phyloP scores from a whole-genome alignment of 2,888 invertebrate genomes.

The Agriotes lineatus region DNA sequence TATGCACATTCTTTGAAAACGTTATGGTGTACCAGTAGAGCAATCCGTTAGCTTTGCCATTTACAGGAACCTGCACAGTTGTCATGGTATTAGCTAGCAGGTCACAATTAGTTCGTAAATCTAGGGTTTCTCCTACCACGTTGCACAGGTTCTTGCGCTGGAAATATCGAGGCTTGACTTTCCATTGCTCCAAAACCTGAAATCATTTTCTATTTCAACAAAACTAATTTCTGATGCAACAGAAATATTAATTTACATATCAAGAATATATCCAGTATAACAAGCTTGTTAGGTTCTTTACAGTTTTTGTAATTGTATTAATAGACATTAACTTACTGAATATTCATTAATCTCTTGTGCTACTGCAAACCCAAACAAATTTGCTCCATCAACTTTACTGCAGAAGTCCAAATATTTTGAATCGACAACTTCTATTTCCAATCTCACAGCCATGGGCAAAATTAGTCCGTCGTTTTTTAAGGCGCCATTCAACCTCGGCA shows the following conservation, averaged over 20 bases:
- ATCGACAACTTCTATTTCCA: conserved; percentile 72
- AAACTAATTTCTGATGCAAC: too few relatives aligned
- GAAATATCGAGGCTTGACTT: conserved; percentile 65
- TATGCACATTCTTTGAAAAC: conserved; percentile 63
- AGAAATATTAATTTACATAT: too few relatives aligned
- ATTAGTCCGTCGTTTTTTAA: conserved; percentile 55
- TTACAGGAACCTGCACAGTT: conserved; percentile 47
- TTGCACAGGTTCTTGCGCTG: neutral
- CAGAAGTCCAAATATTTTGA: conserved; percentile 72
- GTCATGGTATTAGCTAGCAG: neutral
- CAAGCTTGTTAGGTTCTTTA: conserved; percentile 1
- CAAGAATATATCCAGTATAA: too few relatives aligned
- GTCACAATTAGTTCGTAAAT: neutral
- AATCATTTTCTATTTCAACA: too few relatives aligned
- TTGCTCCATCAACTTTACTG: conserved; percentile 70
- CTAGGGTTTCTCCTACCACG: neutral
- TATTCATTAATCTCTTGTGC: conserved; percentile 72
- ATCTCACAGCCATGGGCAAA: conserved; percentile 67
- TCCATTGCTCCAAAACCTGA: conserved; percentile 68
- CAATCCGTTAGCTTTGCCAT: conserved; percentile 68
- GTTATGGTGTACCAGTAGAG: conserved; percentile 71
- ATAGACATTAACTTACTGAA: conserved; percentile 64
- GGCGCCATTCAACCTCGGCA: conserved; percentile 58
- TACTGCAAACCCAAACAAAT: conserved; percentile 70
- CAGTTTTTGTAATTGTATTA: neutral